Evolutionary conservation across 2,797 vertebrate species (phyloP).

Genomic region (Pseudotriccus pelzelni): DNA sequence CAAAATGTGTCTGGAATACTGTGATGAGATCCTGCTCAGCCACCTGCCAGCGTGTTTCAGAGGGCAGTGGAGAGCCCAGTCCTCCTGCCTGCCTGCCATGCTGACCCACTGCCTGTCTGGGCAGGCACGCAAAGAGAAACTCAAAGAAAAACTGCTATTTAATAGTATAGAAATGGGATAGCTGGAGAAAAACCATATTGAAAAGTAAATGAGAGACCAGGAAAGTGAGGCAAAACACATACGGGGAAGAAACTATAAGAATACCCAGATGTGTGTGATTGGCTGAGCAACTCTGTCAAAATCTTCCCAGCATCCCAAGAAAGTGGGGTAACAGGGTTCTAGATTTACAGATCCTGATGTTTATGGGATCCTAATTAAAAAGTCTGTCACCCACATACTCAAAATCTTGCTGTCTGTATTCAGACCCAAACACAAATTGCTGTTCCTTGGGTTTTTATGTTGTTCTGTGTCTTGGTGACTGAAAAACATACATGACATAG

Average conservation of each 20-base stretch:
- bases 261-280: background rate
- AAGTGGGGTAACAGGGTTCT: background rate
- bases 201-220: background rate
- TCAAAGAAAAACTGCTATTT: background rate
- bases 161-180: background rate
- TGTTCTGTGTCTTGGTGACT: background rate
- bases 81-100: background rate
- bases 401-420: background rate
- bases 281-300: background rate
- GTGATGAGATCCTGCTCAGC: background rate
- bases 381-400: background rate
- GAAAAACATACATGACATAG: background rate
- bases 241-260: background rate
- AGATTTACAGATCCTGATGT: background rate
- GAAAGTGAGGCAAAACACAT: background rate
- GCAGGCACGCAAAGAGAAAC: background rate
- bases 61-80: background rate
- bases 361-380: background rate
- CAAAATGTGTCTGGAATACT: background rate
- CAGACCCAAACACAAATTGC: background rate
- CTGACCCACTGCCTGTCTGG: fast-evolving
- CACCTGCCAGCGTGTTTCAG: fast-evolving
- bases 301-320: background rate
- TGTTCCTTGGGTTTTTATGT: background rate
- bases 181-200: background rate